Evolutionary conservation across 2,888 invertebrate species (phyloP), one percentile per base, ranked within the genome.

Genomic region (Athalia cordata): DNA sequence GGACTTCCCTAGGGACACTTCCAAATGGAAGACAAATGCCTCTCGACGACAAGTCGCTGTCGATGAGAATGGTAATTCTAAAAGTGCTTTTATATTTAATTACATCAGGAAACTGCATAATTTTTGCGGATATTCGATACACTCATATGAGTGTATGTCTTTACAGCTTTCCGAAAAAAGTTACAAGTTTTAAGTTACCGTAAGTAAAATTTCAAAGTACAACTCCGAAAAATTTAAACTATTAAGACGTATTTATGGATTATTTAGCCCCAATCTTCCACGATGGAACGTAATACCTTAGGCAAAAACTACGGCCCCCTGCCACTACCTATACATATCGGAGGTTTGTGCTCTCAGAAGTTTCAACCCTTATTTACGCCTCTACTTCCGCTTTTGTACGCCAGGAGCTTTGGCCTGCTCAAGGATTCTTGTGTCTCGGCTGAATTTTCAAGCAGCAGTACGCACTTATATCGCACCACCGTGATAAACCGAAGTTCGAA

Each of bases 401-500:
- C 59, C 59, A 4, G 29, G 59, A 52, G 55, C 13, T 72, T 72
- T 59, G 68, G 52, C 52, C 43, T 55, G 49, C 55, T 50, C 68
- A 52, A 52, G 55, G 68, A 52, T 68, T 50, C 68, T n/a, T 11
- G 68, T 11, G 43, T 55, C 52, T 52, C 15, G 29, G 9, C 49
- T 61, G 75, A 75, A 75, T 62, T 75, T 62, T 50, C 61, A 52
- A 64, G 29, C 62, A 64, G 64, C 52, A 50, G 59, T 52, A 68
- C 55, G 7, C 65, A 7, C 7, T 5, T 47, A 72, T 55, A 13
- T 29, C 68, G 68, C 29, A 11, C 47, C 13, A 6, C 11, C 68
- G 15, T 68, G 68, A 68, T 52, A 68, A 29, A 68, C 72, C 61
- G 72, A 72, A 57, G 47, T 72, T 72, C 13, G 43, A 75, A 75